Evolutionary conservation across 1,140 invertebrate species (phyloP).

Genomic region (Drosophila simulans): DNA sequence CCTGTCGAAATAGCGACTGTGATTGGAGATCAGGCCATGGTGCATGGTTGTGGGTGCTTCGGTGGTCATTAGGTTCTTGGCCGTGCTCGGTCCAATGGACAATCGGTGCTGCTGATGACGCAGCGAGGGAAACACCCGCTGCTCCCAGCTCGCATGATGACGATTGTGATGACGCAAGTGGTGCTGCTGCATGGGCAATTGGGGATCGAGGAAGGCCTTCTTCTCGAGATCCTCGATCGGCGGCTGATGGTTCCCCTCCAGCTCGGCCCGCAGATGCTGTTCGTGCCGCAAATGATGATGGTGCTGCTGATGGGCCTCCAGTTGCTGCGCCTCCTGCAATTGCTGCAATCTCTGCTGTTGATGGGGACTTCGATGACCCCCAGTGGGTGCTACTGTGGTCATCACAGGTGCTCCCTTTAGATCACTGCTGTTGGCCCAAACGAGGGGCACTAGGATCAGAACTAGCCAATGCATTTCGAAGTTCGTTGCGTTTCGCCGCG

Average conservation of each 20-base stretch:
- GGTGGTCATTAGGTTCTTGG: constrained; percentile 19
- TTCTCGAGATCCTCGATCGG: constrained; percentile 8
- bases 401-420: constrained; percentile 22
- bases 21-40: constrained; percentile 24
- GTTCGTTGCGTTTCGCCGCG: constrained; percentile 7
- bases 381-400: constrained; percentile 28
- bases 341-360: constrained; percentile 62
- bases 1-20: constrained; percentile 63
- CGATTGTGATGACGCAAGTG: constrained; percentile 74
- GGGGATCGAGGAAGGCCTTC: constrained; percentile 16
- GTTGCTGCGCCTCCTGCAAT: constrained; percentile 59
- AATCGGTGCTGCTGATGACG: constrained; percentile 51
- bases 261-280: constrained; percentile 65
- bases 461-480: constrained; percentile 28
- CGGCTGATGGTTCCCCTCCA: constrained; percentile 48
- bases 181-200: constrained; percentile 57
- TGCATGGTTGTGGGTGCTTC: constrained; percentile 28
- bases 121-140: constrained; percentile 58
- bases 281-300: constrained; percentile 70
- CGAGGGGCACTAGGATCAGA: constrained; percentile 22
- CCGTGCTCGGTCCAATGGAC: constrained; percentile 10
- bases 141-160: constrained; percentile 67
- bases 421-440: constrained; percentile 22
- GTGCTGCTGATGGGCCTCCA: constrained; percentile 35
- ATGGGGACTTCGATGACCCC: constrained; percentile 19